A percentile compares a stretch with the other conserved stretches of the same genome.
phyloP scores from a whole-genome alignment of 2,797 vertebrate genomes.

The Notamacropus eugenii region DNA sequence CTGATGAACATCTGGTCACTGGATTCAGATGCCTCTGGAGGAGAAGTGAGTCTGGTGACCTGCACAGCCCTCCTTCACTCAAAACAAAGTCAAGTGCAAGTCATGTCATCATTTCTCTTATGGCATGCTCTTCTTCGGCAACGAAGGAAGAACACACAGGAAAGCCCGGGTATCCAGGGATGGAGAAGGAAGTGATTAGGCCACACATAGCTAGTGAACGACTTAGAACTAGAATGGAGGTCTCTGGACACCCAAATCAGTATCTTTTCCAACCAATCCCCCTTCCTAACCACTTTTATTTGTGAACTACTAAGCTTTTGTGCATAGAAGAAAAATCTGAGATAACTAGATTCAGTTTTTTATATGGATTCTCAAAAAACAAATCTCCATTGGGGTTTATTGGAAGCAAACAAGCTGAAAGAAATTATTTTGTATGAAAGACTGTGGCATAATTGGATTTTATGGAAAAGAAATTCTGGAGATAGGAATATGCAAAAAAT shows the following conservation, averaged over 20 bases:
- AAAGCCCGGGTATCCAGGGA: neutral
- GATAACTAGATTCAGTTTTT: slow-evolving; percentile 41
- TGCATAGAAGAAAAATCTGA: slow-evolving; percentile 10
- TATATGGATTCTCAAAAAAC: slow-evolving; percentile 56
- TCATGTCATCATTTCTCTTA: no score
- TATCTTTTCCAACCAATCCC: neutral
- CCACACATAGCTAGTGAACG: neutral
- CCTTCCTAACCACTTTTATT: neutral
- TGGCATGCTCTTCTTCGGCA: no score
- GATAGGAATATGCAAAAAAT: slow-evolving; percentile 46
- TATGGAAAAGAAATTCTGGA: slow-evolving; percentile 46
- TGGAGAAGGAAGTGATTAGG: neutral
- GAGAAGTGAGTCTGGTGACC: no score
- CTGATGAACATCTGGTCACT: no score
- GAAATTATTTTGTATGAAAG: slow-evolving; percentile 53
- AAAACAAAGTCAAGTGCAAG: no score
- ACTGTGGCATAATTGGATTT: slow-evolving; percentile 67
- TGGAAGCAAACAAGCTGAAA: slow-evolving; percentile 20
- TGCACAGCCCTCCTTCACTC: no score
- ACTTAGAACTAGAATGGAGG: neutral
- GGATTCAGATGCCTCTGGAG: no score
- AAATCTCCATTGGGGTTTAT: slow-evolving; percentile 11
- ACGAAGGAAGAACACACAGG: no score
- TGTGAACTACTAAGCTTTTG: slow-evolving; percentile 3
- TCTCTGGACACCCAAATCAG: no score